Evolutionary conservation across 2,888 invertebrate genomes (phyloP).

Genomic region (Operophtera brumata): DNA sequence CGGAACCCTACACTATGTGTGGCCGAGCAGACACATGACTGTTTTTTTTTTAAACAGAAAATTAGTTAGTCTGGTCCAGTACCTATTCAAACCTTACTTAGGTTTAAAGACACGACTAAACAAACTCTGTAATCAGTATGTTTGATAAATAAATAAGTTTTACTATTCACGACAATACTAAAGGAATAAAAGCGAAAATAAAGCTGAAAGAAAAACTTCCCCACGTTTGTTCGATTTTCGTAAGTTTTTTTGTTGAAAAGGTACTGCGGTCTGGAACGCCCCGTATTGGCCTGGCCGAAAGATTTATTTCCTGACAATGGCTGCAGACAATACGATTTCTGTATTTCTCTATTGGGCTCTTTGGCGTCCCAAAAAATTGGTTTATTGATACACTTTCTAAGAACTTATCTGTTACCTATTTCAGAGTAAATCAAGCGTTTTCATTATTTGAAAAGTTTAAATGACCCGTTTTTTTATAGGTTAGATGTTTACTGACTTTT

Average conservation of each 20-base stretch:
- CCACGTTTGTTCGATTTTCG: slow-evolving; percentile 16
- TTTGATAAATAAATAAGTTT: neutral
- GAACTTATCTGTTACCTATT: neutral
- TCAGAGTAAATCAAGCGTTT: neutral
- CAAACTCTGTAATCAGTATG: too few species aligned
- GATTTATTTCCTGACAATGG: slow-evolving; percentile 50
- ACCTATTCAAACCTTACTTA: too few species aligned
- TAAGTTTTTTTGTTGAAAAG: slow-evolving; percentile 24
- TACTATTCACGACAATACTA: neutral
- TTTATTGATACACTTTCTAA: slow-evolving; percentile 4
- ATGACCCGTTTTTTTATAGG: neutral
- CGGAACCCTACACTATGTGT: too few species aligned
- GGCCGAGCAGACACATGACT: too few species aligned
- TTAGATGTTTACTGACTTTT: too few species aligned
- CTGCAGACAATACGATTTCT: slow-evolving; percentile 47
- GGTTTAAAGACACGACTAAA: too few species aligned
- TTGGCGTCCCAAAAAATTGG: slow-evolving; percentile 17
- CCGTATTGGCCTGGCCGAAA: slow-evolving; percentile 46
- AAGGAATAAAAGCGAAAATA: neutral
- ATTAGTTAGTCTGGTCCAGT: too few species aligned
- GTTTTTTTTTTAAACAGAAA: too few species aligned
- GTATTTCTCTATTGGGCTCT: slow-evolving; percentile 42
- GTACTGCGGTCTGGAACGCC: slow-evolving; percentile 28
- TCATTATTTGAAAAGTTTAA: neutral
- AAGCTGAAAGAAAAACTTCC: slow-evolving; percentile 13